Evolutionary conservation across 2,797 vertebrate genomes (phyloP).

Genomic region (Dromococcyx pavoninus): DNA sequence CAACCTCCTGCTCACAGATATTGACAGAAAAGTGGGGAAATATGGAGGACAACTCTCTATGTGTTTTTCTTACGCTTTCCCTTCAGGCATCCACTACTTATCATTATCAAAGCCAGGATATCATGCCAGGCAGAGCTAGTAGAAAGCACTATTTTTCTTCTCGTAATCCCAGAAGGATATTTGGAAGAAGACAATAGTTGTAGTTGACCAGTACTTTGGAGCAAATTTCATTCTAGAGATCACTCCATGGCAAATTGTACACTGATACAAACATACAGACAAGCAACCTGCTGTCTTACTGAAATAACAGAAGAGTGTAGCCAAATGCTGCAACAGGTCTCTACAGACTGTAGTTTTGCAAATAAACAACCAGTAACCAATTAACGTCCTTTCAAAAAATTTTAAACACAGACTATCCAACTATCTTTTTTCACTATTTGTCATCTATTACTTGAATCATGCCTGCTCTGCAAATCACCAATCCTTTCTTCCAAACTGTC

Average conservation of each 20-base stretch:
- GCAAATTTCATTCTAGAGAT: background rate
- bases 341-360: background rate
- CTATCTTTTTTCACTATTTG: background rate
- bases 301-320: background rate
- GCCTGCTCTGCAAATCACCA: background rate
- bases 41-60: background rate
- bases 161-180: background rate
- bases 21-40: background rate
- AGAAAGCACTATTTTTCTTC: background rate
- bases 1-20: background rate
- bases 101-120: background rate
- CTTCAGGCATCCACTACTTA: background rate
- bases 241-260: background rate
- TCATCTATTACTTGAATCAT: background rate
- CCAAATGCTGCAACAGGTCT: background rate
- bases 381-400: background rate
- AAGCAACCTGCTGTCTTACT: background rate
- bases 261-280: background rate
- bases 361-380: background rate
- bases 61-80: background rate
- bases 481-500: background rate
- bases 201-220: background rate
- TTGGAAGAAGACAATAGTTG: background rate
- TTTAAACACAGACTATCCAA: background rate
- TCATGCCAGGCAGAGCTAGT: fast-evolving